Percentiles rank a stretch among this genome's conserved stretches.
Conservation (phyloP, 1,140 invertebrate genomes). For the Lysiphlebus fabarum region DNA sequence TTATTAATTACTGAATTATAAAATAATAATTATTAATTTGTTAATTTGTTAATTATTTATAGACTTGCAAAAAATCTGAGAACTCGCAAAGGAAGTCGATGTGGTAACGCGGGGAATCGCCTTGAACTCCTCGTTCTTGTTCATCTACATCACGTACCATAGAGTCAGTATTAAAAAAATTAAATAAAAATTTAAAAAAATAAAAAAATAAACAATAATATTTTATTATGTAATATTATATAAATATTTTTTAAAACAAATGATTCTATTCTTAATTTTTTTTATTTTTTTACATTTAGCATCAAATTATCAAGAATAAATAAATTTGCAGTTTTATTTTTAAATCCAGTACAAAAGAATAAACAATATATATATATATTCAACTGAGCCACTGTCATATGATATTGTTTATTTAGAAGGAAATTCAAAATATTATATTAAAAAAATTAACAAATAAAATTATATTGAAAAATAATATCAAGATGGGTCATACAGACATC, state of each 20-base stretch:
- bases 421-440: constrained; percentile 13
- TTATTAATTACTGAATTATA: no score
- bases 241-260: neutral
- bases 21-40: constrained; percentile 7
- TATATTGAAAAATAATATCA: constrained; percentile 17
- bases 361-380: constrained; percentile 19
- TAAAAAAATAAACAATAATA: neutral
- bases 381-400: constrained; percentile 26
- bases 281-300: neutral
- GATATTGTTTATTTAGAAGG: constrained; percentile 18
- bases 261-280: neutral
- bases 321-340: constrained; percentile 11
- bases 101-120: constrained; percentile 73
- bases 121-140: constrained; percentile 76
- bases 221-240: neutral
- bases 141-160: constrained; percentile 77
- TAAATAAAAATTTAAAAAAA: neutral
- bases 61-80: constrained; percentile 71
- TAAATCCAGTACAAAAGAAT: constrained; percentile 11
- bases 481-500: constrained; percentile 38
- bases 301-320: neutral
- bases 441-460: neutral
- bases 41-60: constrained; percentile 36
- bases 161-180: constrained; percentile 56
- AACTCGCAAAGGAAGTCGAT: constrained; percentile 70